Evolutionary conservation across 1,140 invertebrate genomes (phyloP), one percentile per base, ranked within the genome.

Genomic region (Anastrepha obliqua): DNA sequence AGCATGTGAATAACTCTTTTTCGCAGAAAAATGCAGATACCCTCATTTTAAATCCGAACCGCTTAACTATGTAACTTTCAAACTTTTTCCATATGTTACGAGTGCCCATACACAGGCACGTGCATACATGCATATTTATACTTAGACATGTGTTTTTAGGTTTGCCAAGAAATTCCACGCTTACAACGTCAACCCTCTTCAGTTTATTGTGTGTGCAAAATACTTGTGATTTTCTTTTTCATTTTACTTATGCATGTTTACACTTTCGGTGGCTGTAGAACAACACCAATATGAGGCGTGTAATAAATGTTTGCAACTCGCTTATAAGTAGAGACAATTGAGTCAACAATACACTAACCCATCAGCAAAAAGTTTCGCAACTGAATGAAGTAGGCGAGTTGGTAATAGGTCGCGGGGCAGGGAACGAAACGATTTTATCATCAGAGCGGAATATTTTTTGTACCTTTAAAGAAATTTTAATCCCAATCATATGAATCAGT

Each of bases 281-380:
- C 47, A 81, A 81, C 7, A 81, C 74, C 51, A 55, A 81, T 29
- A 55, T 17, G 55, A 81, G 74, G 74, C 74, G 47, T 81, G 74
- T n/a, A 81, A 81, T 81, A 81, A 81, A 81, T 81, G 51, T 51
- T 74, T 8, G 74, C 74, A 81, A 81, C 47, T 81, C 74, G n/a
- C 51, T 81, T 55, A 20, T 9, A 81, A 55, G 74, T 81, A 29
- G 74, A 81, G 74, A 55, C 74, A 81, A 81, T 81, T 55, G 74
- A 81, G 47, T 20, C 74, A 55, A 55, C 17, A 81, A 11, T 55
- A 51, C 29, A 5, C 8, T 17, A 62, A 62, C 60, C 29, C 29
- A 29, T 29, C 0, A 29, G 29, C 29, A 29, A 29, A 29, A 29
- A 29, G 29, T 29, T 29, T 29, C 29, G 29, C 29, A 29, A 29